Evolutionary conservation across 2,888 invertebrate genomes (phyloP).

Genomic region (Leptopterna dolabrata): DNA sequence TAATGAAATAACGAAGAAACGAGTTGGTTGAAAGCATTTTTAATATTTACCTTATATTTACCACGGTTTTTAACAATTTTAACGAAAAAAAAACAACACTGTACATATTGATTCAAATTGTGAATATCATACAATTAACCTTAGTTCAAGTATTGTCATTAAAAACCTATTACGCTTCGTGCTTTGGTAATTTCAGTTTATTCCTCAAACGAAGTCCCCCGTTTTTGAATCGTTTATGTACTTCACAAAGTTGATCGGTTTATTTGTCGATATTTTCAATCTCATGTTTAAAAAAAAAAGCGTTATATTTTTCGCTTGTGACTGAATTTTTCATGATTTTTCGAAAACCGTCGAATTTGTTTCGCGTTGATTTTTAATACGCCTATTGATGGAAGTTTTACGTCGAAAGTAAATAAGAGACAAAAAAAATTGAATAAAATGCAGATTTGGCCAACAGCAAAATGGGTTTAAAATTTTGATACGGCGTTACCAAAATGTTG

Average conservation of each 20-base stretch:
- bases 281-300: no score
- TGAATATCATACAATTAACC: slow-evolving; percentile 22
- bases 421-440: no score
- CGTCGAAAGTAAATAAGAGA: no score
- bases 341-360: no score
- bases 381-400: no score
- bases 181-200: slow-evolving; percentile 27
- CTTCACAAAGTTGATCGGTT: no score
- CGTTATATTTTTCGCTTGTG: not conserved
- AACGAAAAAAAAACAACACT: slow-evolving; percentile 14
- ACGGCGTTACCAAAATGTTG: no score
- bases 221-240: no score
- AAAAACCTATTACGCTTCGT: not conserved
- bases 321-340: not conserved
- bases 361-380: no score
- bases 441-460: no score
- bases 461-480: no score
- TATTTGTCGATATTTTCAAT: no score
- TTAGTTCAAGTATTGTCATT: slow-evolving; percentile 27
- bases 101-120: slow-evolving; percentile 24
- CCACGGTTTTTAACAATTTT: slow-evolving; percentile 4
- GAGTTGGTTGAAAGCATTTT: not conserved
- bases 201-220: not conserved
- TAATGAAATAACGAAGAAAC: not conserved
- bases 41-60: not conserved